phyloP scores from a whole-genome alignment of 2,113 vertebrate genomes.

The Rhinolophus ferrumequinum region DNA sequence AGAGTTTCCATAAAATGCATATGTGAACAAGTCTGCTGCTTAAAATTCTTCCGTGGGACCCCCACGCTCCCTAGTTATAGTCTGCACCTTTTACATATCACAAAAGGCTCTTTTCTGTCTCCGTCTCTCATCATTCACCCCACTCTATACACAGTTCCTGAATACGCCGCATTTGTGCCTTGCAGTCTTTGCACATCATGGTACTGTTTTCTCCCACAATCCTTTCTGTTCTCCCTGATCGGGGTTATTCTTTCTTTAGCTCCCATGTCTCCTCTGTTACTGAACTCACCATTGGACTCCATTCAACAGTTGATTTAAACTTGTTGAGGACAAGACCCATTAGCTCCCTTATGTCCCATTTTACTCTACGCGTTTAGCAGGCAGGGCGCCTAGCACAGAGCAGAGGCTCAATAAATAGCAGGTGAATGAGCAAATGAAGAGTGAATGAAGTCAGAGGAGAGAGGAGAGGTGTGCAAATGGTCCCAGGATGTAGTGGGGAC shows the following conservation, averaged over 20 bases:
- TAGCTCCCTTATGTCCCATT: not conserved
- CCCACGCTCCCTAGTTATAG: not conserved
- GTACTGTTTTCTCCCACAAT: not conserved
- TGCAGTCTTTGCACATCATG: fast-evolving
- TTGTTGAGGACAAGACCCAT: not conserved
- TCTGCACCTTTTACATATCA: not conserved
- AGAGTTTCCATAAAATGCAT: not conserved
- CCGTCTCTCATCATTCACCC: not conserved
- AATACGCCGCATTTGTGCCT: not conserved
- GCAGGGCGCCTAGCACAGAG: not conserved
- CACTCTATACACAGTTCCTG: too few species aligned
- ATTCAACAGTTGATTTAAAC: not conserved
- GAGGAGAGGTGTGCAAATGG: not conserved
- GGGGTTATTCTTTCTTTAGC: not conserved
- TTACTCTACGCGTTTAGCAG: not conserved
- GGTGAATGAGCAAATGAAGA: not conserved
- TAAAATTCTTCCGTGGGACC: not conserved
- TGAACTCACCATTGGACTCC: not conserved
- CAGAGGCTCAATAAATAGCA: not conserved
- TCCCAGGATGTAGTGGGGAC: not conserved
- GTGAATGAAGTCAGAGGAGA: not conserved
- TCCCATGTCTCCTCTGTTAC: not conserved
- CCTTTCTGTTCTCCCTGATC: not conserved
- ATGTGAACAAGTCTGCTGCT: not conserved
- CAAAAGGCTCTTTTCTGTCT: not conserved